Evolutionary conservation across 2,888 invertebrate genomes (phyloP).

Genomic region (Ernsta delagoae): DNA sequence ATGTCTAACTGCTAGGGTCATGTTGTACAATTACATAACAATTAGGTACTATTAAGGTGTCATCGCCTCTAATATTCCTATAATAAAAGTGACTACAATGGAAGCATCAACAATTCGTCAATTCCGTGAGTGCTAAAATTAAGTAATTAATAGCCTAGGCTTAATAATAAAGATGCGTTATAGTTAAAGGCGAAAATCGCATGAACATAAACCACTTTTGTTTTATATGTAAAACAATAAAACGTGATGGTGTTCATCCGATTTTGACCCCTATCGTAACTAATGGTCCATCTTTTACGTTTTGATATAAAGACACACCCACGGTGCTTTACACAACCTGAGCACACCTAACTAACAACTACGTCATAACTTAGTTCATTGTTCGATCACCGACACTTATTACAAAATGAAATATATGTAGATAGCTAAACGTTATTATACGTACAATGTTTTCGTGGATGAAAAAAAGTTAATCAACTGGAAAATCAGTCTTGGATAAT

Average conservation of each 20-base stretch:
- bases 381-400: conserved; percentile 35
- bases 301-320: conserved; percentile 76
- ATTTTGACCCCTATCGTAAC: conserved; percentile 56
- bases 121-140: conserved; percentile 80
- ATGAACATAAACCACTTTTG: conserved; percentile 45
- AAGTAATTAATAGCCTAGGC: conserved; percentile 62
- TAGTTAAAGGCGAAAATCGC: conserved; percentile 60
- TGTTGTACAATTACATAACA: conserved; percentile 33
- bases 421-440: conserved; percentile 38
- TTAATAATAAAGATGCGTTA: conserved; percentile 64
- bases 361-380: conserved; percentile 25
- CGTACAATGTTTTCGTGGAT: conserved; percentile 45
- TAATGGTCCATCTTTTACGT: conserved; percentile 82
- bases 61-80: conserved; percentile 38
- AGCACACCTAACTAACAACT: conserved; percentile 45
- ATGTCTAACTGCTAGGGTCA: conserved; percentile 16
- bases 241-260: conserved; percentile 44
- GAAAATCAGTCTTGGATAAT: conserved; percentile 52
- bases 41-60: conserved; percentile 30
- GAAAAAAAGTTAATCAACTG: conserved; percentile 46
- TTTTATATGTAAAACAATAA: background rate
- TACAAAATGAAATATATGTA: conserved; percentile 44
- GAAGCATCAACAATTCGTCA: conserved; percentile 80
- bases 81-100: conserved; percentile 54
- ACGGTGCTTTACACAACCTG: conserved; percentile 71